These are phyloP conservation scores for Trypoxylon attenuatum DNA, from an alignment of 2,888 invertebrate genomes.

Conservation along the genomic window DNA sequence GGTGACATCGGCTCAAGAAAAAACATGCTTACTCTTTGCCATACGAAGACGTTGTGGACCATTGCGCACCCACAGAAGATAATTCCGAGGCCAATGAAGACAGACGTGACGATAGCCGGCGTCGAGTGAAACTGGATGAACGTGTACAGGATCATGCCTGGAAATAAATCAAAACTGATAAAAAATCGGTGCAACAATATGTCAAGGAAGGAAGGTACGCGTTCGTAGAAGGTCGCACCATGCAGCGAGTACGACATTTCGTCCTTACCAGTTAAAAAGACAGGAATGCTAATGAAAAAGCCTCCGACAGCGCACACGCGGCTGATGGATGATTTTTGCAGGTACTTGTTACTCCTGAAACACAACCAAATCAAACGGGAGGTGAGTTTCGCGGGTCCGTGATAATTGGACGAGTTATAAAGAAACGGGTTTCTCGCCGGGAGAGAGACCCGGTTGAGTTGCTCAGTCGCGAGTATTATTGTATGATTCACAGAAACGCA, in stretches of 20 bases:
- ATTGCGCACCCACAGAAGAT: slow-evolving; percentile 94
- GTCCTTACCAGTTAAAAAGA: slow-evolving; percentile 89
- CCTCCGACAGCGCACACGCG: slow-evolving; percentile 94
- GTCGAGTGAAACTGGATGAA: slow-evolving; percentile 95
- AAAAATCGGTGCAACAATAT: too few relatives aligned
- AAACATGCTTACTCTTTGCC: slow-evolving; percentile 82
- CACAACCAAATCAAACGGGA: slow-evolving; percentile 51
- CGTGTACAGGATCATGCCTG: slow-evolving; percentile 93
- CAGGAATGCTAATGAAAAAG: slow-evolving; percentile 95
- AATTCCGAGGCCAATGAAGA: slow-evolving; percentile 92
- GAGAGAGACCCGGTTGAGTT: not conserved
- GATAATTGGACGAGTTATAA: slow-evolving; percentile 44
- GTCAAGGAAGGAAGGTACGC: too few relatives aligned
- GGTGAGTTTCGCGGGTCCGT: slow-evolving; percentile 30
- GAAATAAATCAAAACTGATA: slow-evolving; percentile 10
- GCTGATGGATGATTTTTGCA: slow-evolving; percentile 93
- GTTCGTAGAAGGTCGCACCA: not conserved
- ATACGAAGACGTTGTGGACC: slow-evolving; percentile 95
- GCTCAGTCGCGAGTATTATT: not conserved
- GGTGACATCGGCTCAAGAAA: not conserved
- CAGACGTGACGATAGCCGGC: slow-evolving; percentile 92
- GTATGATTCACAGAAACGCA: slow-evolving; percentile 4
- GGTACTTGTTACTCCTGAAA: slow-evolving; percentile 92
- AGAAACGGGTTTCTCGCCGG: slow-evolving; percentile 13
- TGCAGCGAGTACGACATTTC: slow-evolving; percentile 1